Percentiles rank a stretch among this genome's conserved stretches.
Evolutionary conservation across 2,888 invertebrate genomes (phyloP).

Genomic region (Saturnia japonica): DNA sequence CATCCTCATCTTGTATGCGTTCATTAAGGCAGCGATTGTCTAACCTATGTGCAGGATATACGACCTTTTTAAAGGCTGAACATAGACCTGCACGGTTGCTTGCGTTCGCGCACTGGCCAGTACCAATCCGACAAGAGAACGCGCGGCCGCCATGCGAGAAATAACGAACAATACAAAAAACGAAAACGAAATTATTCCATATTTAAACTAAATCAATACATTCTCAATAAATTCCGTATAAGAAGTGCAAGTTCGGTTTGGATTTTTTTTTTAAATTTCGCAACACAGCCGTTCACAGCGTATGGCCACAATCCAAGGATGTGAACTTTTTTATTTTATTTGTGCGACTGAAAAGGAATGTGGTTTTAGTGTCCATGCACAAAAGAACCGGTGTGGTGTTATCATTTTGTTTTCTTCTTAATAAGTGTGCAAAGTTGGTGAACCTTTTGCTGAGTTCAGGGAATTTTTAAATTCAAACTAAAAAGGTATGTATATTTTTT

Average conservation of each 20-base stretch:
- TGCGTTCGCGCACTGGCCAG: constrained; percentile 35
- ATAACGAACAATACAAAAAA: constrained; percentile 63
- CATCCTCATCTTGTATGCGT: constrained; percentile 42
- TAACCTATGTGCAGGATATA: constrained; percentile 35
- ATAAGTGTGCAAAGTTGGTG: constrained; percentile 52
- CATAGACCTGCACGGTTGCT: constrained; percentile 34
- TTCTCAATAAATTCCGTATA: constrained; percentile 35
- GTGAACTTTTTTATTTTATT: constrained; percentile 48
- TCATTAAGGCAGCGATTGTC: constrained; percentile 27
- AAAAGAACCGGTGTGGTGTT: constrained; percentile 66
- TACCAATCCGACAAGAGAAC: constrained; percentile 54
- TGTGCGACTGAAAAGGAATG: constrained; percentile 58
- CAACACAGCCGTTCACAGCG: constrained; percentile 33
- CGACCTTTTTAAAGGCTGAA: constrained; percentile 47
- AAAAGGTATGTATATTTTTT: constrained; percentile 44
- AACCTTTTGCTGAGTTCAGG: constrained; percentile 35
- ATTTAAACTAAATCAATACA: constrained; percentile 41
- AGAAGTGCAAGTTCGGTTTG: constrained; percentile 6
- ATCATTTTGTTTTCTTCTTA: constrained; percentile 49
- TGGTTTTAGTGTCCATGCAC: constrained; percentile 60
- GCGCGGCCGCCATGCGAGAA: constrained; percentile 76
- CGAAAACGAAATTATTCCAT: constrained; percentile 59
- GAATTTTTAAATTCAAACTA: constrained; percentile 42
- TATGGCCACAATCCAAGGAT: constrained; percentile 56
- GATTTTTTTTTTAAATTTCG: constrained; percentile 18